phyloP scores from a whole-genome alignment of 2,888 invertebrate genomes.

The Drosophila histrio region DNA sequence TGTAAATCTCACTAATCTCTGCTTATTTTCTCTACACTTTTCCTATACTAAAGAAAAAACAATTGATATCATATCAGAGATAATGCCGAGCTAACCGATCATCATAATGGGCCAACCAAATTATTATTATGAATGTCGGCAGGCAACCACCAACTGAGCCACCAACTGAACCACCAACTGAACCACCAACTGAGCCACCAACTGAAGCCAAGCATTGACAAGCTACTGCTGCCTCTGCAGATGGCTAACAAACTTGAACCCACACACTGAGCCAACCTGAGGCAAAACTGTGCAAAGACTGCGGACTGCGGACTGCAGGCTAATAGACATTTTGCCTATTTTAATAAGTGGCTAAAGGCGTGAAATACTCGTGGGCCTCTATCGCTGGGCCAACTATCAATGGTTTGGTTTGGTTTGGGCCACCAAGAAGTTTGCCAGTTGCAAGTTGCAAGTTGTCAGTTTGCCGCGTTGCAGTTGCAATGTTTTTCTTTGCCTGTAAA shows the following conservation, averaged over 20 bases:
- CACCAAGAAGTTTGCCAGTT: too few relatives aligned
- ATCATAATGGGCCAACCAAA: slow-evolving; percentile 51
- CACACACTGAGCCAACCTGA: slow-evolving; percentile 31
- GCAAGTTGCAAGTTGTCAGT: slow-evolving; percentile 28
- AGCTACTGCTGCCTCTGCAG: slow-evolving; percentile 26
- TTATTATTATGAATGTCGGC: slow-evolving; percentile 27
- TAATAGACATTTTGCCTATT: slow-evolving; percentile 80
- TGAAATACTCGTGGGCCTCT: slow-evolving; percentile 69
- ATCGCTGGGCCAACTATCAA: slow-evolving; percentile 63
- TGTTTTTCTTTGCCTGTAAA: slow-evolving; percentile 39
- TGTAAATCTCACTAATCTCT: neutral
- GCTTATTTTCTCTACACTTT: neutral
- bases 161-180: neutral
- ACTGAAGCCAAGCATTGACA: slow-evolving; percentile 25
- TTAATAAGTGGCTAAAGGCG: slow-evolving; percentile 81
- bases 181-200: neutral
- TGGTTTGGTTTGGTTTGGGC: too few relatives aligned
- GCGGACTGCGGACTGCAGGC: slow-evolving; percentile 24
- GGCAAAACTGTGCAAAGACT: neutral
- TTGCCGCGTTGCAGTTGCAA: slow-evolving; percentile 30
- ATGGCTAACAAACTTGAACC: slow-evolving; percentile 27
- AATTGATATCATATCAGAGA: slow-evolving; percentile 79
- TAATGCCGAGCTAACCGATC: slow-evolving; percentile 46
- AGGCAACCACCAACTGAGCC: neutral
- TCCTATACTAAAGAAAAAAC: neutral